phyloP scores from a whole-genome alignment of 2,888 invertebrate genomes.

The Drosophila pseudotalamancana region DNA sequence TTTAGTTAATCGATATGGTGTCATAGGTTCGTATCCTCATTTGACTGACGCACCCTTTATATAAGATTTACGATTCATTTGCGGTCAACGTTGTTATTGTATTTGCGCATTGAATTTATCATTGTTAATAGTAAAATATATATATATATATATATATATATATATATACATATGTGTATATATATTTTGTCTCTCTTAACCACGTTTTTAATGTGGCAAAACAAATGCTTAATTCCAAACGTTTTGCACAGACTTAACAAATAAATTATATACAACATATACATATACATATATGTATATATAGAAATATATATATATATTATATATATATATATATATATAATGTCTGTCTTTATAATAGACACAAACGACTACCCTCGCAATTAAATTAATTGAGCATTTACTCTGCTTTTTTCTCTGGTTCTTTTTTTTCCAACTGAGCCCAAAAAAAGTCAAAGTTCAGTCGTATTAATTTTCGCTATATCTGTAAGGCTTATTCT shows the following conservation, averaged over 20 bases:
- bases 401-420: constrained; percentile 39
- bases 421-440: constrained; percentile 7
- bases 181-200: background rate
- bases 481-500: background rate
- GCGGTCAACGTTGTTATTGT: constrained; percentile 26
- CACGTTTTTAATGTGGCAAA: constrained; percentile 18
- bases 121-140: background rate
- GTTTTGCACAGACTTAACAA: constrained; percentile 29
- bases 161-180: background rate
- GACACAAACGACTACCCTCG: constrained; percentile 3
- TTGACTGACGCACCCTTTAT: no score
- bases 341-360: no score
- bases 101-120: constrained; percentile 17
- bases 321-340: background rate
- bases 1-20: no score
- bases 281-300: background rate
- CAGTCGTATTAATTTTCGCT: constrained; percentile 35
- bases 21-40: no score
- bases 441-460: constrained; percentile 48
- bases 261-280: no score
- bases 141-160: background rate
- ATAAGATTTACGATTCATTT: constrained; percentile 42
- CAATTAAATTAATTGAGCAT: constrained; percentile 45
- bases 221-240: constrained; percentile 31
- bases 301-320: background rate